Evolutionary conservation across 1,140 invertebrate genomes (phyloP).

Genomic region (Druon quercuslanigerum): DNA sequence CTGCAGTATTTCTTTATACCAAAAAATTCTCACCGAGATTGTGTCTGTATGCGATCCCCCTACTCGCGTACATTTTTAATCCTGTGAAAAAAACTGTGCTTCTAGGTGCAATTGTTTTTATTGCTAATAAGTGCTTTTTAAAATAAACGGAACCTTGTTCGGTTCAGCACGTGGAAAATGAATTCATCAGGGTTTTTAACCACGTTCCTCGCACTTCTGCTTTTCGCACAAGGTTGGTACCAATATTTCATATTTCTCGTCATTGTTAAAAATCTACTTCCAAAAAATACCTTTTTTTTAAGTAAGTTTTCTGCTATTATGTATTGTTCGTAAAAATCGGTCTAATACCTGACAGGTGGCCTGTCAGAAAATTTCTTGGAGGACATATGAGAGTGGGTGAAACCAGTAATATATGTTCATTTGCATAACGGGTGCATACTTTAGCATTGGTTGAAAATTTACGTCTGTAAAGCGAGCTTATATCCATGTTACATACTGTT

Average conservation of each 20-base stretch:
- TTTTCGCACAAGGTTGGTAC: constrained; percentile 2
- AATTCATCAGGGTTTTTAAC: background rate
- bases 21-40: background rate
- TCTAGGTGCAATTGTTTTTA: constrained; percentile 12
- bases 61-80: background rate
- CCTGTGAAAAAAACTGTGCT: background rate
- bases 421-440: too few relatives aligned
- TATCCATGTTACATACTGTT: too few relatives aligned
- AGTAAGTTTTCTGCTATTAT: too few relatives aligned
- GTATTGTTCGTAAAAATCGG: too few relatives aligned
- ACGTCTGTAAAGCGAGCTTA: too few relatives aligned
- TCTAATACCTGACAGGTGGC: too few relatives aligned
- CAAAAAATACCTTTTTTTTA: too few relatives aligned
- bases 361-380: too few relatives aligned
- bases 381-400: too few relatives aligned
- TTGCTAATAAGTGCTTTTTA: constrained; percentile 9
- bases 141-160: background rate
- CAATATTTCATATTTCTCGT: constrained; percentile 31
- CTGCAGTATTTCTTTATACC: background rate
- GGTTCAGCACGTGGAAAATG: background rate
- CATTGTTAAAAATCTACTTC: background rate
- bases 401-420: too few relatives aligned
- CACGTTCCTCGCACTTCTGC: background rate
- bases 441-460: too few relatives aligned
- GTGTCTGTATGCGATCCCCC: background rate